phyloP scores from a whole-genome alignment of 2,113 vertebrate genomes.

The rabbit (Oryctolagus cuniculus) region mOryCun1.1 NC_091432.1:123518501-123519000 shows the following conservation, averaged over 20 bases:
- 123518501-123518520: conserved; percentile 22
- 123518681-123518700: neutral
- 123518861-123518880: neutral
- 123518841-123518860: neutral
- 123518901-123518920: neutral
- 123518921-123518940: conserved; percentile 14
- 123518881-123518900: neutral
- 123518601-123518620: neutral
- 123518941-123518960: neutral
- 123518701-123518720: neutral
- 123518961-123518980: neutral
- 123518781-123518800: neutral
- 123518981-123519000: neutral
- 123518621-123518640: neutral
- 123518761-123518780: neutral
- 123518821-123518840: neutral
- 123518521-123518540: neutral
- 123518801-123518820: conserved; percentile 15
- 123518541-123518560: neutral
- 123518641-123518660: neutral
- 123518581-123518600: neutral
- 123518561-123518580: neutral
- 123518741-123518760: neutral
- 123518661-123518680: neutral
- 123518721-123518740: conserved; percentile 17